Evolutionary conservation across 2,888 invertebrate species (phyloP), one percentile per base, ranked within the genome.

Genomic region (Aporophyla nigra): DNA sequence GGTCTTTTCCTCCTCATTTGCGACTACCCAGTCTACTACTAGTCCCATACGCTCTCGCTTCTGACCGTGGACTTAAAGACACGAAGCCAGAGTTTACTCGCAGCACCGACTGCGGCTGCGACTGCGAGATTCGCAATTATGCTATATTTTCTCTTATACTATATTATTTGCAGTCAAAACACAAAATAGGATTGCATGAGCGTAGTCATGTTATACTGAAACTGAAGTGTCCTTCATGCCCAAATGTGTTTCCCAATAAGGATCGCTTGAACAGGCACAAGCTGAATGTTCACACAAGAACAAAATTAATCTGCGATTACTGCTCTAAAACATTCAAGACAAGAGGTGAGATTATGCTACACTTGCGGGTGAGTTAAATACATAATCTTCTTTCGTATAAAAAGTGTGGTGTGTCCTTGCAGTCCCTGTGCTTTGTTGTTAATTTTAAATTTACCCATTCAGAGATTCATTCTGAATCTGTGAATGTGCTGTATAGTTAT

Each of bases 321-420:
- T 80, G 80, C 67, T 83, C 83, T 43, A 80, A 80, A 71, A 12
- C 0, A 68, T 78, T 67, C 53, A 80, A 80, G 40, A 63, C 53
- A 27, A 83, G 7, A 63, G 0, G 0, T 10, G 83, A 68, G 4
- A 0, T 82, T 3, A 3, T 0, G 5, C 74, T 58, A 33, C 82
- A 82, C 62, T 21, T 82, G 19, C 74, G 82, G 65, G 82, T 82
- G 71, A 82, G 82, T 74, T n/a, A 24, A 14, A 66, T 1, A 51
- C 5, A 19, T 49, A 3, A 14, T 65, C 16, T 24, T 46, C 21
- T 33, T 1, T 46, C 19, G 24, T 4, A 46, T 33, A 3, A 33
- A 65, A 19, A 33, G 33, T 2, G 33, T 33, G 33, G 33, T 33
- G 24, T 56, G 14, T n/a, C 51, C 51, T 19, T 19, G 54, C 54